Evolutionary conservation across 2,797 vertebrate genomes (phyloP).

Genomic region (Dipus sagitta): DNA sequence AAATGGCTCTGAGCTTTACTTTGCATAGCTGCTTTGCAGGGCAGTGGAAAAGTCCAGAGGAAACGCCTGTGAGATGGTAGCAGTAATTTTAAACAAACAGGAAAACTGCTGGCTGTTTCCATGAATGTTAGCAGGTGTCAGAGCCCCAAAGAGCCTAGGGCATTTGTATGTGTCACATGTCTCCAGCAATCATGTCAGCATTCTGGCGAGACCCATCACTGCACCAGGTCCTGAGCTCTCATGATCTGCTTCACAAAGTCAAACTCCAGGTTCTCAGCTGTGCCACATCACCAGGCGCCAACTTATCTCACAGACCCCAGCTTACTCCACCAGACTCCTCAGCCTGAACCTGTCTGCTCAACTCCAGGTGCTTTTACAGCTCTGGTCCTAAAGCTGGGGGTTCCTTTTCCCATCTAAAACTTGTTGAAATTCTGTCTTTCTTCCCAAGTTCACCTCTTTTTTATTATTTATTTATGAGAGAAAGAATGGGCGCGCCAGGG

Average conservation of each 20-base stretch:
- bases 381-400: not conserved
- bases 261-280: not conserved
- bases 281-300: not conserved
- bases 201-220: rapidly evolving
- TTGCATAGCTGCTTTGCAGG: not conserved
- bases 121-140: not conserved
- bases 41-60: not conserved
- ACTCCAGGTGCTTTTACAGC: not conserved
- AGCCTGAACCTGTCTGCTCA: not conserved
- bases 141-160: not conserved
- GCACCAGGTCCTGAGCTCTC: not conserved
- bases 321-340: not conserved
- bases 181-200: not conserved
- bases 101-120: not conserved
- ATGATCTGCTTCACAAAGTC: not conserved
- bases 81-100: not conserved
- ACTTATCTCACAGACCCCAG: not conserved
- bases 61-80: not conserved
- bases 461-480: too few species aligned
- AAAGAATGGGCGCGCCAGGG: too few species aligned
- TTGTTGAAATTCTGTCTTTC: conserved; percentile 28
- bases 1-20: not conserved
- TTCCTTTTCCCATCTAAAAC: not conserved
- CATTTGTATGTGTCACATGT: not conserved
- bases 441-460: not conserved